Percentiles rank a stretch among this genome's conserved stretches.
These are phyloP conservation scores for Cavia aperea DNA, from an alignment of 2,113 vertebrate genomes.

Conservation along the genomic window DNA sequence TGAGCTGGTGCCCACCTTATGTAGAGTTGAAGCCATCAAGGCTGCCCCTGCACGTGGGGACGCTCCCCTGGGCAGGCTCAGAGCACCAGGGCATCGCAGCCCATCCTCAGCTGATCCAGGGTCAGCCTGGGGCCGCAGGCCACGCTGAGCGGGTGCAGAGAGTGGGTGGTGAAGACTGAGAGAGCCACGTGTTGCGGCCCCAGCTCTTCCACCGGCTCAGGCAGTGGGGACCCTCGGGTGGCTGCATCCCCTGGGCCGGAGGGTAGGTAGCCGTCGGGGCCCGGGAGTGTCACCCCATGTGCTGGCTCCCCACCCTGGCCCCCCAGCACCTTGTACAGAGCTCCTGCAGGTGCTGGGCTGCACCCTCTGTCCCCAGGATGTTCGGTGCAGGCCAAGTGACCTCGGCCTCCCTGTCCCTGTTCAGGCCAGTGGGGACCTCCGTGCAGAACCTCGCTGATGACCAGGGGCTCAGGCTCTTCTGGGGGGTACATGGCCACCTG, in stretches of 20 bases:
- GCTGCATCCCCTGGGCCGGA: slow-evolving; percentile 45
- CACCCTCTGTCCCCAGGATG: not conserved
- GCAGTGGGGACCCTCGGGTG: accelerated
- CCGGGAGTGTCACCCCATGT: slow-evolving; percentile 22
- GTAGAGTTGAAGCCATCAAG: not conserved
- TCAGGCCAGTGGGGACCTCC: not conserved
- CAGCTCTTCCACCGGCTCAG: not conserved
- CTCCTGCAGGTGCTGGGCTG: accelerated
- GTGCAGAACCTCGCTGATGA: slow-evolving; percentile 64
- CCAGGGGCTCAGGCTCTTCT: slow-evolving; percentile 72
- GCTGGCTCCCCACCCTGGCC: not conserved
- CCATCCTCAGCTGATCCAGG: slow-evolving; percentile 71
- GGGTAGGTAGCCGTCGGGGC: slow-evolving; percentile 34
- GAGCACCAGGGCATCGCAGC: slow-evolving; percentile 31
- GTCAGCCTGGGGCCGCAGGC: slow-evolving; percentile 66
- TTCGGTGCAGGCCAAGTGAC: not conserved
- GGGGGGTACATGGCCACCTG: not conserved
- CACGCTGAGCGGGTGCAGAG: not conserved
- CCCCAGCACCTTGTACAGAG: slow-evolving; percentile 66
- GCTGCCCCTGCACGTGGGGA: not conserved
- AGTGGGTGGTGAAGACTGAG: slow-evolving; percentile 23
- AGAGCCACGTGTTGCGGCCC: slow-evolving; percentile 14
- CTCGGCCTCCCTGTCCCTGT: not conserved
- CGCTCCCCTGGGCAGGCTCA: not conserved
- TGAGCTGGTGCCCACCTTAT: not conserved